Evolutionary conservation across 2,113 vertebrate species (phyloP).

Genomic region (Anolis carolinensis): DNA sequence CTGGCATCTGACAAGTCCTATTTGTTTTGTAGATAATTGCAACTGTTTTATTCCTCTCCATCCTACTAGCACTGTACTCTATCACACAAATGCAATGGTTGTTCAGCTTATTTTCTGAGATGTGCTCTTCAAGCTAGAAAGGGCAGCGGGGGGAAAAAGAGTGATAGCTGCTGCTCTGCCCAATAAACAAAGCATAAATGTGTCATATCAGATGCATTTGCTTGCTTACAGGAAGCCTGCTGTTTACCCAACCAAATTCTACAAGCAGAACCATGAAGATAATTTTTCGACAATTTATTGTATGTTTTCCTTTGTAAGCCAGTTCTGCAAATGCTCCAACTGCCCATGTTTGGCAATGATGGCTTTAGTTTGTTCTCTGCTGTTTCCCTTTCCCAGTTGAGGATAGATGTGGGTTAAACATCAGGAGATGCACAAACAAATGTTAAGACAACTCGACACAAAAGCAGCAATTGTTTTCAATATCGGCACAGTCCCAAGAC

Average conservation of each 20-base stretch:
- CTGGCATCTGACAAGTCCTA: constrained; percentile 62
- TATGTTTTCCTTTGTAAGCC: not conserved
- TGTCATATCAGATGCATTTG: constrained; percentile 62
- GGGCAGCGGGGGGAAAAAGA: constrained; percentile 60
- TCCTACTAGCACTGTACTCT: constrained; percentile 37
- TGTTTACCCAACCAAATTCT: constrained; percentile 49
- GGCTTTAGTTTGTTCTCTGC: no score
- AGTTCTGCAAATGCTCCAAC: not conserved
- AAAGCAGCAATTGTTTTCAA: no score
- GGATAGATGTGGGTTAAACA: no score
- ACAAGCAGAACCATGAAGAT: constrained; percentile 20
- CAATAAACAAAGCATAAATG: constrained; percentile 66
- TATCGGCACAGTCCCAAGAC: no score
- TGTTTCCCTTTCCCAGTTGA: no score
- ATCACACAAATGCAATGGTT: constrained; percentile 58
- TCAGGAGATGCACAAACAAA: no score
- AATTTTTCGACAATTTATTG: constrained; percentile 30
- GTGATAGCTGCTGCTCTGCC: constrained; percentile 58
- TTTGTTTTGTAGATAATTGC: constrained; percentile 71
- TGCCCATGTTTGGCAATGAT: no score
- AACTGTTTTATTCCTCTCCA: constrained; percentile 52
- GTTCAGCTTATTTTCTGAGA: constrained; percentile 48
- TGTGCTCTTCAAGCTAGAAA: constrained; percentile 55
- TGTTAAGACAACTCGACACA: no score
- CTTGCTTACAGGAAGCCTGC: constrained; percentile 49